A percentile compares a stretch with the other conserved stretches of the same genome.
Evolutionary conservation across 2,113 vertebrate genomes (phyloP).

Genomic region (Myrmecobius fasciatus): DNA sequence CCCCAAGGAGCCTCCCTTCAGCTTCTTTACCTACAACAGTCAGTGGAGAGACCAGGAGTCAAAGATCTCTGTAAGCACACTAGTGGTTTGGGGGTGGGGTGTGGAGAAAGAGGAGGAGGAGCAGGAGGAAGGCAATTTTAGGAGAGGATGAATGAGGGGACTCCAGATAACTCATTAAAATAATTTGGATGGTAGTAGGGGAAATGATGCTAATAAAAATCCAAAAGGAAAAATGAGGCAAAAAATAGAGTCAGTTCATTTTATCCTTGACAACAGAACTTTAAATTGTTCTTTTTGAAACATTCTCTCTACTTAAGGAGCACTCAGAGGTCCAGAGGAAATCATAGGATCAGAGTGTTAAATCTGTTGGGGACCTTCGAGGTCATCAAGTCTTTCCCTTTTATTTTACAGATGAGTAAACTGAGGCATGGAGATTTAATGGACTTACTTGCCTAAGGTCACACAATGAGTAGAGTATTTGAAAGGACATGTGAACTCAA

Average conservation of each 20-base stretch:
- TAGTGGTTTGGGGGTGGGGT: conserved; percentile 3
- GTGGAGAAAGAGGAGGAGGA: background rate
- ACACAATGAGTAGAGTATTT: background rate
- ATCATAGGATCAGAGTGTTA: background rate
- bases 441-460: background rate
- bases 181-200: background rate
- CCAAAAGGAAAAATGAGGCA: conserved; percentile 32
- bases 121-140: background rate
- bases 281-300: background rate
- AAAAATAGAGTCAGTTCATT: background rate
- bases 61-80: conserved; percentile 67
- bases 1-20: conserved; percentile 77
- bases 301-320: conserved; percentile 13
- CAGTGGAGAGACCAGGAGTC: conserved; percentile 60
- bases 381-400: background rate
- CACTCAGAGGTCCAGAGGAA: background rate
- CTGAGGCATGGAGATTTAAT: background rate
- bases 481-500: background rate
- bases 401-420: background rate
- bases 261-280: conserved; percentile 42
- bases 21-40: conserved; percentile 72
- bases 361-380: background rate
- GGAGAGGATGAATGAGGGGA: background rate
- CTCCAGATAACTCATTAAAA: conserved; percentile 24
- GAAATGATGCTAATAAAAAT: conserved; percentile 51